phyloP scores from a whole-genome alignment of 2,888 invertebrate species.

The Lasioglossum lativentre region DNA sequence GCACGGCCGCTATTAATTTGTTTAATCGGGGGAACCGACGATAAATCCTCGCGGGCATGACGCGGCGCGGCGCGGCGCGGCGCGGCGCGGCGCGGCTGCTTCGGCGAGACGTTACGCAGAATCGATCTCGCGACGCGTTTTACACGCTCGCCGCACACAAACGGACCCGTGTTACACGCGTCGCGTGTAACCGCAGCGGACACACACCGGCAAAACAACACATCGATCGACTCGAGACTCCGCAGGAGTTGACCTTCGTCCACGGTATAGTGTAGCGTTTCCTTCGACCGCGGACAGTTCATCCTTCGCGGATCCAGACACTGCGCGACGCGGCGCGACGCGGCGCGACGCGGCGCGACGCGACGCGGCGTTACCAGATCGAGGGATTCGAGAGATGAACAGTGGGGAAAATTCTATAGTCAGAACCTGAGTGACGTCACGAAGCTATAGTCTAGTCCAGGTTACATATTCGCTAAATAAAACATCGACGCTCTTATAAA shows the following conservation, averaged over 20 bases:
- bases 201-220: constrained; percentile 48
- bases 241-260: constrained; percentile 66
- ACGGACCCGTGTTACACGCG: constrained; percentile 33
- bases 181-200: constrained; percentile 62
- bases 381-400: no score
- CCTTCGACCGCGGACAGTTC: constrained; percentile 50
- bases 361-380: neutral
- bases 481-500: no score
- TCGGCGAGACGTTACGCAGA: constrained; percentile 25
- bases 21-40: neutral
- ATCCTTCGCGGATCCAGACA: constrained; percentile 61
- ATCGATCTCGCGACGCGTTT: constrained; percentile 42
- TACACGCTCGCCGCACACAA: constrained; percentile 34
- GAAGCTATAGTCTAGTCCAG: no score
- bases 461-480: no score
- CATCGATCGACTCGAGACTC: constrained; percentile 53
- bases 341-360: no score
- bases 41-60: neutral
- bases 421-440: no score
- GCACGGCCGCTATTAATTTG: constrained; percentile 6
- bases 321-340: no score
- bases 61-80: no score
- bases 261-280: constrained; percentile 58
- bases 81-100: no score
- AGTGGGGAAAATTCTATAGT: no score